Percentiles rank a stretch among this genome's conserved stretches.
These are phyloP conservation scores for Morone chrysops DNA, from an alignment of 2,113 vertebrate genomes.

Conservation along the genomic window DNA sequence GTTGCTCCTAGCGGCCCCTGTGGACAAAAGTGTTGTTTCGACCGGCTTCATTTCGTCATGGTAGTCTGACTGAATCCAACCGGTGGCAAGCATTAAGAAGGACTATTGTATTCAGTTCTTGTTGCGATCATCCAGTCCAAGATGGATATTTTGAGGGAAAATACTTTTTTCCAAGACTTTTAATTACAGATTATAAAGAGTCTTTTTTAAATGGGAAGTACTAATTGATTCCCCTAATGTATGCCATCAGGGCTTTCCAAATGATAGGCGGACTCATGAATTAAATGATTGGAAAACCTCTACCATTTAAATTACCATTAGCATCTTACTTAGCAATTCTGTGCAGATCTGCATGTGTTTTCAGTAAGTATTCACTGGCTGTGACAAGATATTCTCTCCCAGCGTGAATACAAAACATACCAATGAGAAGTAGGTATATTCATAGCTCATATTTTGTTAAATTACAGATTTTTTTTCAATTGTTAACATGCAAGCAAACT, in stretches of 20 bases:
- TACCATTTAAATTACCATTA: background rate
- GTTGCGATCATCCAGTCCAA: background rate
- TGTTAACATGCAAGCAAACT: too few relatives aligned
- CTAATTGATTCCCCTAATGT: background rate
- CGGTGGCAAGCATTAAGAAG: too few relatives aligned
- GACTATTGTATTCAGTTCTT: background rate
- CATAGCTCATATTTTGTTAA: background rate
- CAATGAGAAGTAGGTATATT: background rate
- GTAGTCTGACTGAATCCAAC: too few relatives aligned
- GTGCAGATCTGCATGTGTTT: background rate
- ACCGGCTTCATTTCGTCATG: too few relatives aligned
- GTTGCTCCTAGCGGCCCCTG: too few relatives aligned
- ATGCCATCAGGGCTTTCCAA: background rate
- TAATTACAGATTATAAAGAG: background rate
- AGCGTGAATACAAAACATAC: background rate
- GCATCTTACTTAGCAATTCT: background rate
- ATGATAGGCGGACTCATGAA: background rate
- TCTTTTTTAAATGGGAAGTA: background rate
- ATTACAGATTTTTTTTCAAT: too few relatives aligned
- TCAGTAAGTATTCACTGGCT: background rate
- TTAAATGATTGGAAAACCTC: background rate
- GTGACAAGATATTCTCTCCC: background rate
- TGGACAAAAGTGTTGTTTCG: too few relatives aligned
- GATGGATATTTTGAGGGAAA: background rate
- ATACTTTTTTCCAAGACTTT: background rate